phyloP scores from a whole-genome alignment of 2,113 vertebrate species.

The Herpailurus yagouaroundi region DNA sequence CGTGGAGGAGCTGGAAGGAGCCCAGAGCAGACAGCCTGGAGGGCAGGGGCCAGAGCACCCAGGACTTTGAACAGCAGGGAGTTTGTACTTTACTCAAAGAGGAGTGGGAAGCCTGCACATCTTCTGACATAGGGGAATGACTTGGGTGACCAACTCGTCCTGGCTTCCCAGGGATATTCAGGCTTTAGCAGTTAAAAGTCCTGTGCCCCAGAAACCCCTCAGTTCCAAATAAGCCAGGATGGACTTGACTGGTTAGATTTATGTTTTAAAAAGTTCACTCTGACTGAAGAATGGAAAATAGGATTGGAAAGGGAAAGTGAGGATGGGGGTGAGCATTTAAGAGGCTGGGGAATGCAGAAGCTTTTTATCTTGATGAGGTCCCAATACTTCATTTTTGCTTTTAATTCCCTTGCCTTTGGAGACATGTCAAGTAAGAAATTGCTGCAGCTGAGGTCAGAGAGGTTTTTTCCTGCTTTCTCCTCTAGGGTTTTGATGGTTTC shows the following conservation, averaged over 20 bases:
- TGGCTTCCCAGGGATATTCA: not conserved
- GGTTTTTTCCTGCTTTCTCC: too few relatives aligned
- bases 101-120: not conserved
- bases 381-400: too few relatives aligned
- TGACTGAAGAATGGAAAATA: not conserved
- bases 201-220: not conserved
- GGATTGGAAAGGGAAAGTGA: not conserved
- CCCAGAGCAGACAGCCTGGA: not conserved
- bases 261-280: not conserved
- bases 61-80: not conserved
- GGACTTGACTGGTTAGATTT: not conserved
- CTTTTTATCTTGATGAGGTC: too few relatives aligned
- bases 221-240: not conserved
- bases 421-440: too few relatives aligned
- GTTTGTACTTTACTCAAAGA: not conserved
- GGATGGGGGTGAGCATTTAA: not conserved
- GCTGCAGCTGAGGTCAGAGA: too few relatives aligned
- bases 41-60: not conserved
- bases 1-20: not conserved
- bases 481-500: too few relatives aligned
- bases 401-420: too few relatives aligned
- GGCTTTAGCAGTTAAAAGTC: not conserved
- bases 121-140: not conserved
- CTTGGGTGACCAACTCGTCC: not conserved
- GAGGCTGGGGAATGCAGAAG: not conserved